Evolutionary conservation across 1,140 invertebrate species (phyloP), one percentile per base, ranked within the genome.

Genomic region (Mactra quadrangularis): DNA sequence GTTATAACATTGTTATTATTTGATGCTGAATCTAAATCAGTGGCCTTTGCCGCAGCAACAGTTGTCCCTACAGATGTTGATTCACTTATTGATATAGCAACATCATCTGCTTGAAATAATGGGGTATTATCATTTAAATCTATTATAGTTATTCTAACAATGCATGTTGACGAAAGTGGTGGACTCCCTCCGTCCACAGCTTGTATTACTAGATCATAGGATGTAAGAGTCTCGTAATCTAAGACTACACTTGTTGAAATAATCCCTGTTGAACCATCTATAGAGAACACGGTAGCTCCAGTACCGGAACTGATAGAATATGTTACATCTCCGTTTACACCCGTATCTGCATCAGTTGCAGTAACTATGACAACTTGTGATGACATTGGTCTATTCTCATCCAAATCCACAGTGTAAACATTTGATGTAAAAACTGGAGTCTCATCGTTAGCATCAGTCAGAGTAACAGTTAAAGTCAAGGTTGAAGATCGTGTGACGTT

Each of bases 361-460:
- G 27, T 41, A 55, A 86, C 86, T 27, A 52, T 68, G 0, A 72
- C 31, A 19, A 84, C 68, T 15, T 47, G 15, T n/a, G 60, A 47
- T 0, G 76, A 59, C 2, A 25, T 55, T 13, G 17, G 27, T 31
- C 75, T 70, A 45, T 85, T 83, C 60, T 87, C 86, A 59, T 62
- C 38, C 1, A 87, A 31, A 9, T 64, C 70, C 1, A 78, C 77
- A 47, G 66, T 74, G 15, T 66, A 45, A 59, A 71, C 68, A 19
- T 82, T 59, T 27, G 27, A 72, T 4, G 84, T 38, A 71, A 87
- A 86, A 0, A 71, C 62, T 19, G 89, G 89, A 27, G 75, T 84
- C 79, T 87, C 72, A 93, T 99, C 98, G 91, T 99, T 99, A 25
- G 98, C 94, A 91, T 99, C 98, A 96, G 53, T 59, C 15, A 92